Conservation (phyloP, 2,888 invertebrate species). For the Melanophora roralis region DNA sequence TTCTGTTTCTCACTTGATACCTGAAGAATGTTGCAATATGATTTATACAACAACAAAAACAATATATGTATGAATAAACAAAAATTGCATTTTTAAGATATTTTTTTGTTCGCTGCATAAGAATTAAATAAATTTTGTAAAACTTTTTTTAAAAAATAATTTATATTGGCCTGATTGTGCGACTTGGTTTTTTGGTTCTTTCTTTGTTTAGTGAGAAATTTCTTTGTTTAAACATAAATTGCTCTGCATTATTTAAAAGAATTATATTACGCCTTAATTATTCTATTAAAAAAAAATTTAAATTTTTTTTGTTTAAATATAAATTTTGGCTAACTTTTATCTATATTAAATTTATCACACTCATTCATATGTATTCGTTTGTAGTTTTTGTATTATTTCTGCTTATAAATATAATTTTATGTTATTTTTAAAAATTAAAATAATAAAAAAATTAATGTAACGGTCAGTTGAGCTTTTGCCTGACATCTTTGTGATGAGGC, state of each 20-base stretch:
- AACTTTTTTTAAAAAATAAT: constrained; percentile 2
- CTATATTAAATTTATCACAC: too few relatives aligned
- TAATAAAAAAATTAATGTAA: constrained; percentile 41
- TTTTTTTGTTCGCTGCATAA: not conserved
- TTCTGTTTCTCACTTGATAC: constrained; percentile 58
- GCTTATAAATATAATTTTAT: not conserved
- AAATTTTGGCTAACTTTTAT: too few relatives aligned
- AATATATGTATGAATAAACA: not conserved
- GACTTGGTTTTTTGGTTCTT: not conserved
- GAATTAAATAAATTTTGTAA: constrained; percentile 30
- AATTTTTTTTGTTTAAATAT: too few relatives aligned
- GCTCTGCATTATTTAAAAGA: constrained; percentile 16
- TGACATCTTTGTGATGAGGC: constrained; percentile 56
- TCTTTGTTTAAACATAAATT: constrained; percentile 6
- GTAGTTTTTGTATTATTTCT: not conserved
- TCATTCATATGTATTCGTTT: too few relatives aligned
- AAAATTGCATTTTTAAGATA: not conserved
- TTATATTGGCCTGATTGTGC: constrained; percentile 46
- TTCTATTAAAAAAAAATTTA: not conserved
- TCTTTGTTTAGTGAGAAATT: constrained; percentile 13
- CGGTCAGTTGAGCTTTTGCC: constrained; percentile 47
- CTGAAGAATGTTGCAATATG: constrained; percentile 61
- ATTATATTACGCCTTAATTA: not conserved
- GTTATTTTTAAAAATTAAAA: not conserved
- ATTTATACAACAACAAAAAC: constrained; percentile 38